Base-by-base conservation (phyloP, 1,140 invertebrate species). In the Drosophila melanica region DNA sequence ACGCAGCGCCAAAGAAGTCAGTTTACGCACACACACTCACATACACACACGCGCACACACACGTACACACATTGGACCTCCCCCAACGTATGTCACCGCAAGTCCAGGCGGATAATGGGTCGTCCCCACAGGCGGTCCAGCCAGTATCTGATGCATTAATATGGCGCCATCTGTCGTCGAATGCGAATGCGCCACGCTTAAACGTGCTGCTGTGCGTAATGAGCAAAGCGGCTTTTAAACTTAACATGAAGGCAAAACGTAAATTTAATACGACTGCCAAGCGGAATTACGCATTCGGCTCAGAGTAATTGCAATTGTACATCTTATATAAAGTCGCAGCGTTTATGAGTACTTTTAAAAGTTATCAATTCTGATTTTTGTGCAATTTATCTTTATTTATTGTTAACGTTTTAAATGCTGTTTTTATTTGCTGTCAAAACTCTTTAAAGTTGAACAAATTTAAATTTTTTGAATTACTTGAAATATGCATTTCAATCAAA, bases 121-220 rank as follows among this genome's bases (percentile, higher is more conserved):
- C 27, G 37, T 57, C 48, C 42, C 58, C 47, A 14, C 59, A 54
- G 50, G 45, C 53, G 12, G 33, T 23, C 48, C 70, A 44, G 44
- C 41, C 48, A 47, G 63, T 51, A 57, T 33, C 41, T 45, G 68
- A 65, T 72, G 48, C 65, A 77, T 77, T 77, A 70, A 77, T 70
- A 44, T 77, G 84, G 79, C 71, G 67, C 79, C 84, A 82, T 79
- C 82, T 86, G 82, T 87, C 82, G 77, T 60, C 78, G 63, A 45
- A 30, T 12, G 14, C n/a, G 27, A 14, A 14, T 30, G 47, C 47
- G n/a, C 41, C 57, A 23, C 23, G 20, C 23, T 58, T 44, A 72
- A 73, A 48, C 60, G 65, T 58, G 41, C 47, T 41, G 18, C 41
- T 50, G 12, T 23, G 55, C 77, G 73, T 86, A 86, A 87, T 82